Base-by-base conservation (phyloP, 1,140 invertebrate species). In the Heliconius congener region DNA sequence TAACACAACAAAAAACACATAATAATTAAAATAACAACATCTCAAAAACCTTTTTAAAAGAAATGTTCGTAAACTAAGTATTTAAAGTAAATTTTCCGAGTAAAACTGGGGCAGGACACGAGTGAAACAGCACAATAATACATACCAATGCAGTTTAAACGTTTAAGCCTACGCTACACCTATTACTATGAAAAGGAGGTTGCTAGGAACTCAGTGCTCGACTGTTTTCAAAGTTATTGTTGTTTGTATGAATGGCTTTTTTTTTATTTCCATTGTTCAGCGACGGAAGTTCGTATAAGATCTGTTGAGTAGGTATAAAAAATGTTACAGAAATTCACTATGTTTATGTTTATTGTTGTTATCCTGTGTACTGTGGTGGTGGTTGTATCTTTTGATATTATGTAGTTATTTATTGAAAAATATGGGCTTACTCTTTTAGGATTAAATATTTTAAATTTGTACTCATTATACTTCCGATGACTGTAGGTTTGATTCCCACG, bases 151-250 rank as follows among this genome's bases (percentile, higher is more conserved):
- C 71, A 39, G 37, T 66, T 66, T 30, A 74, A 78, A 72, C 52
- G 34, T 71, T 78, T 74, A 74, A 74, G 60, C 46, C 60, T 52
- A 75, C 78, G 72, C 27, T 71, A 71, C 74, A 76, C 50, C 74
- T 72, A 80, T 80, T 72, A 71, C 78, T 50, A 42, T 72, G 78
- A 75, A 70, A 77, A 80, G 74, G 78, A 75, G 75, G 74, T 79
- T 75, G 46, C 77, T 73, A 72, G 70, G 78, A 55, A 71, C 78
- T 52, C 77, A 27, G 77, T 13, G 66, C 57, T 70, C 73, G 50
- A 71, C 73, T 57, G 73, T 71, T 70, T 79, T 76, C 78, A 80
- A 76, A 80, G 74, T 80, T 76, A 80, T 80, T 80, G 74, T 79
- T 72, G 70, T 39, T 42, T 1, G 74, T 71, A 75, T 80, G 73